Percentiles rank a stretch among this genome's conserved stretches.
phyloP scores from a whole-genome alignment of 2,888 invertebrate genomes.

The Acrocera orbiculus region DNA sequence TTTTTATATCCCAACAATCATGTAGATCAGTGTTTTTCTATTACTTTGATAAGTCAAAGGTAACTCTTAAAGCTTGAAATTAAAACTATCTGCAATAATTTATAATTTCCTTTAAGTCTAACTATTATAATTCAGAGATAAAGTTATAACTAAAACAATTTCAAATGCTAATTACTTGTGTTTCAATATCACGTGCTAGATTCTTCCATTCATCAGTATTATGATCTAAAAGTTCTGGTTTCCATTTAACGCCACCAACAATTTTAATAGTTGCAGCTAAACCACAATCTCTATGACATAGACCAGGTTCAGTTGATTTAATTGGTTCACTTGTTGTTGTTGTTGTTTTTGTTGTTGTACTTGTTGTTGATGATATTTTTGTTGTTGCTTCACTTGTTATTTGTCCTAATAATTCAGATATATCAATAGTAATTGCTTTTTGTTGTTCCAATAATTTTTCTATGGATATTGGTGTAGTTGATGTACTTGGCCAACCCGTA shows the following conservation, averaged over 20 bases:
- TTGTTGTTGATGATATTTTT: constrained; percentile 38
- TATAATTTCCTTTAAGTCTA: no score
- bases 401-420: constrained; percentile 31
- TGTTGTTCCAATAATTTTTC: constrained; percentile 56
- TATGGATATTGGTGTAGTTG: constrained; percentile 71
- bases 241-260: constrained; percentile 65
- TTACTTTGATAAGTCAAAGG: no score
- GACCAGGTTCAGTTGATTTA: constrained; percentile 57
- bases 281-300: constrained; percentile 62
- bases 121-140: no score
- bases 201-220: constrained; percentile 76
- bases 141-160: no score
- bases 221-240: constrained; percentile 68
- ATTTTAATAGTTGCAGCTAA: constrained; percentile 74
- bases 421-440: constrained; percentile 40
- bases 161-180: no score
- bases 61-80: no score
- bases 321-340: constrained; percentile 54
- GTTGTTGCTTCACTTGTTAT: no score
- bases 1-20: no score
- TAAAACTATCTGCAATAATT: no score
- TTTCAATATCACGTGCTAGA: constrained; percentile 61
- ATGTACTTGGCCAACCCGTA: constrained; percentile 79
- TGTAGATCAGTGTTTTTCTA: no score
- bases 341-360: constrained; percentile 41